Base-by-base conservation (phyloP, 64 coral and sea anemone genomes). In the Porites australiensis region DNA sequence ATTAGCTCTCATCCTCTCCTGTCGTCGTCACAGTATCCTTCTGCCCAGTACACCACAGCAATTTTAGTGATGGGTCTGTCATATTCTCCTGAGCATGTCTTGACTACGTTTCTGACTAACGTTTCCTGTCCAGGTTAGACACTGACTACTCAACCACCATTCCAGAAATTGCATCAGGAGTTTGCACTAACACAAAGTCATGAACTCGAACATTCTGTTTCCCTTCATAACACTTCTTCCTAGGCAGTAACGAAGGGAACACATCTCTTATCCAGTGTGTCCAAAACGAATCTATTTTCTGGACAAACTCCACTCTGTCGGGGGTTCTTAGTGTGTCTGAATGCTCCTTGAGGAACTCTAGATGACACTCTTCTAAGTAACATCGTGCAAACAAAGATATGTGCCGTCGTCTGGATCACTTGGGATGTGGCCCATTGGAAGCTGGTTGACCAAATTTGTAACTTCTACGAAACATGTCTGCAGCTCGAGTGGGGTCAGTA, bases 221-320 rank as follows among this genome's bases (percentile, higher is more conserved):
- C 58, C 75, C 70, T 47, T 3, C 19, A 72, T 63, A 23, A 70
- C 86, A 88, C 27, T 75, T n/a, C 46, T 88, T 88, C 18, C 19
- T 88, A 60, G 86, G 86, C 8, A 88, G 27, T 14, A 88, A 71
- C 58, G 72, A 50, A 9, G 70, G 86, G 52, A 75, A 88, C 19
- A 88, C 86, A 88, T 88, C 86, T 75, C 93, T 82, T 11, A n/a
- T 53, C 93, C 93, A 94, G 7, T 87, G 64, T 12, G 70, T 82
- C 85, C 86, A 94, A 64, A 94, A 79, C 13, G 84, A 93, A 9
- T 79, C 83, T 47, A 94, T 82, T 58, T 74, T 88, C 54, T 89
- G 93, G 2, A 93, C 75, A 81, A 93, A 93, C 53, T 63, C 79
- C 11, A 89, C 85, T 86, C 92, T 43, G 23, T 84, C 67, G 13